Percentiles rank a stretch among this genome's conserved stretches.
Evolutionary conservation across 2,113 vertebrate genomes (phyloP).

Genomic region (Chlorodrepanis virens): DNA sequence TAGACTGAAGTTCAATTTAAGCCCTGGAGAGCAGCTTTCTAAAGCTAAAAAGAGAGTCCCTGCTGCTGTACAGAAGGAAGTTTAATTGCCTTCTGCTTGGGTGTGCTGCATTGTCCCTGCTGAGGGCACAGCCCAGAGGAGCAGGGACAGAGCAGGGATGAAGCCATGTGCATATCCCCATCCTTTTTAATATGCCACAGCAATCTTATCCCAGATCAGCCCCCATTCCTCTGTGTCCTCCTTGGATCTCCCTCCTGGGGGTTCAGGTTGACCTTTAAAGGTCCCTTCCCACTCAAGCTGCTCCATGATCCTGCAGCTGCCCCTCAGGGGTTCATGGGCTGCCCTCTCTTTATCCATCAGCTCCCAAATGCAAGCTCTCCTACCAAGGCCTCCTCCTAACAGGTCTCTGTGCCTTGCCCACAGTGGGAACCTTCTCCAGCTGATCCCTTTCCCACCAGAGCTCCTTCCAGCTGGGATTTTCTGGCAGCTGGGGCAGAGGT

Average conservation of each 20-base stretch:
- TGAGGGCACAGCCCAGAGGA: not conserved
- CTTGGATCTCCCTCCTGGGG: not conserved
- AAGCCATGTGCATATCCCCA: not conserved
- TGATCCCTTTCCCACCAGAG: not conserved
- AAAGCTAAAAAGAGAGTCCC: not conserved
- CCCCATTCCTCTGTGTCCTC: not conserved
- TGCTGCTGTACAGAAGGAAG: not conserved
- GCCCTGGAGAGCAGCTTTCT: not conserved
- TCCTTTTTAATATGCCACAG: not conserved
- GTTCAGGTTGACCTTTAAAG: not conserved
- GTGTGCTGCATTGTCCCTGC: not conserved
- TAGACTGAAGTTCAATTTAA: not conserved
- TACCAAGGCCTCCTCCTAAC: not conserved
- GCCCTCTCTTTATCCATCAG: not conserved
- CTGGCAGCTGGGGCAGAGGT: not conserved
- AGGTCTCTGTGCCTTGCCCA: not conserved
- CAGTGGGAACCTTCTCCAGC: not conserved
- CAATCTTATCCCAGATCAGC: not conserved
- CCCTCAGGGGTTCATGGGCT: fast-evolving
- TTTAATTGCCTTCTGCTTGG: not conserved
- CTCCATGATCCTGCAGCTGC: not conserved
- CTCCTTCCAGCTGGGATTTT: not conserved
- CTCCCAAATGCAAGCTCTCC: not conserved
- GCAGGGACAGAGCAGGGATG: not conserved
- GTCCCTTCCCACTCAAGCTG: not conserved